Evolutionary conservation across 35 echinoderm and acorn worm species (phyloP), one percentile per base, ranked within the genome.

Genomic region (Antedon bifida): DNA sequence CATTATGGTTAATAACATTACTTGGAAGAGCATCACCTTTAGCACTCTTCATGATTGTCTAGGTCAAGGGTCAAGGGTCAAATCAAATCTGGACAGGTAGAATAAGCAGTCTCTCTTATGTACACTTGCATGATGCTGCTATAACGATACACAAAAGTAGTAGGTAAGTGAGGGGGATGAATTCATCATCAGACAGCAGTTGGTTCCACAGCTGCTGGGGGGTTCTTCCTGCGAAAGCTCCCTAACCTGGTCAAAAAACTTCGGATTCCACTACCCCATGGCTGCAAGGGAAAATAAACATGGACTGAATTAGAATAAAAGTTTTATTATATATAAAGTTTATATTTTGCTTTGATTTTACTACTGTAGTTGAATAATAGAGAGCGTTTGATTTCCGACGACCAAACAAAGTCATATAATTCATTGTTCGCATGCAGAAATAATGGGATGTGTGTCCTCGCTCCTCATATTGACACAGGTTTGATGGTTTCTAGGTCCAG

Each of bases 191-290:
- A 64, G 7, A 64, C 51, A 26, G 51, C 51, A 19, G 51, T 64
- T 2, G 51, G 51, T 64, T 64, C 51, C 23, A 64, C 51, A 23
- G 51, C 51, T 42, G 51, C 23, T 11, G 51, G 51, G 3, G 51
- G 51, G 51, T 64, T 64, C 26, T 64, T 64, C 26, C 51, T 64
- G 1, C 51, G 51, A 64, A 64, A 64, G 23, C 51, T 64, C 21
- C 84, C 74, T 36, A 96, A 82, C 32, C 85, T 83, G 76, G 80
- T 83, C 75, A 96, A 96, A 75, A 96, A 79, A 80, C 78, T 86
- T 77, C 88, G 90, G 30, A 96, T 83, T 8, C 93, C 89, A 31
- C 80, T 91, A 64, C 93, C 93, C 93, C 93, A 96, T 30, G 85
- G 85, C 93, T 96, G 93, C 33, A 36, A 83, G 32, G n/a, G 26